Evolutionary conservation across 2,797 vertebrate species (phyloP).

Genomic region (Pogoniulus pusillus): DNA sequence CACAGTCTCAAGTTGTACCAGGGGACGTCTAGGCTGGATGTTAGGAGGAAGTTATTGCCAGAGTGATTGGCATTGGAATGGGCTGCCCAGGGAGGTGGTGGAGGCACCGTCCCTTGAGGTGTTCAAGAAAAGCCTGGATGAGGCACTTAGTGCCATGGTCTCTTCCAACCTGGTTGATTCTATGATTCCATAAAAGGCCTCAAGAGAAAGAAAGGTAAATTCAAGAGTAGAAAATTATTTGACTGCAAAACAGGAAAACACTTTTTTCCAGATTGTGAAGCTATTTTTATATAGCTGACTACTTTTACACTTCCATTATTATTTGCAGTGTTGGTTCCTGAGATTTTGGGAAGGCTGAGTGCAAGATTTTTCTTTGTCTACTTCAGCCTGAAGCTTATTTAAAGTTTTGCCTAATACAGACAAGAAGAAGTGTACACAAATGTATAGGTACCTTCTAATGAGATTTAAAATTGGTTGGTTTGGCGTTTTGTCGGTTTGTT

Average conservation of each 20-base stretch:
- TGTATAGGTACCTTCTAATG: accelerated
- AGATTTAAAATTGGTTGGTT: too few species aligned
- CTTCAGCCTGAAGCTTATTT: accelerated
- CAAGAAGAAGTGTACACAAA: accelerated
- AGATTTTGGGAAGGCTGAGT: not conserved
- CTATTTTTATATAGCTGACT: accelerated
- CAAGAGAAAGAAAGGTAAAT: not conserved
- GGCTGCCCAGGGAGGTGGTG: too few species aligned
- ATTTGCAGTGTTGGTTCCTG: not conserved
- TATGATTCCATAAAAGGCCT: too few species aligned
- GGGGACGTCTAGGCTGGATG: too few species aligned
- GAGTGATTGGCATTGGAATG: too few species aligned
- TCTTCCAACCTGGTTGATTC: too few species aligned
- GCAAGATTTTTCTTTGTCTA: not conserved
- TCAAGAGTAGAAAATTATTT: accelerated
- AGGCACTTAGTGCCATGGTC: too few species aligned
- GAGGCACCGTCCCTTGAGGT: too few species aligned
- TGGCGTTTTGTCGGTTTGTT: too few species aligned
- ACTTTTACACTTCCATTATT: not conserved
- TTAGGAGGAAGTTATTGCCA: too few species aligned
- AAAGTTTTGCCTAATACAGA: not conserved
- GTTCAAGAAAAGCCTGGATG: too few species aligned
- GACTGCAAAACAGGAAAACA: not conserved
- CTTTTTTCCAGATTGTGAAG: not conserved
- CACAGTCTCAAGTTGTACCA: too few species aligned